These are phyloP conservation scores for Phylloscopus whistleri DNA, from an alignment of 2,113 vertebrate species.

Conservation along the genomic window DNA sequence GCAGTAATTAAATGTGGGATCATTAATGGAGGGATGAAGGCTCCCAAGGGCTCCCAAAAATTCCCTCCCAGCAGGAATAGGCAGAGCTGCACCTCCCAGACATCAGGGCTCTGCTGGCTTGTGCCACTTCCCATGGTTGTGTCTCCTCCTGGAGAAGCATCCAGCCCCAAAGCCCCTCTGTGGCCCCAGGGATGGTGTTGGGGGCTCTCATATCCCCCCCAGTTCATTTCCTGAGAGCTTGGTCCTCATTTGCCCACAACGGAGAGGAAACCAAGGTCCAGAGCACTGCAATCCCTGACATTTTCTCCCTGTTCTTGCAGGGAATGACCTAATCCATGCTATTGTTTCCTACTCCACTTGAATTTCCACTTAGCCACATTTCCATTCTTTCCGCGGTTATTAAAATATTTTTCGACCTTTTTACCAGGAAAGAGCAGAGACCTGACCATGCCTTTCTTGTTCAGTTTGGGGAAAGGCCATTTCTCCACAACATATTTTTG, in stretches of 20 bases:
- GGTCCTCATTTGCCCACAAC: background rate
- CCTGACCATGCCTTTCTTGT: background rate
- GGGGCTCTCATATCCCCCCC: background rate
- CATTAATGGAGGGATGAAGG: background rate
- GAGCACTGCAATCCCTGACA: background rate
- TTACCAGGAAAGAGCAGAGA: background rate
- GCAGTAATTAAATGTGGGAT: background rate
- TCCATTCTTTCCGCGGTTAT: background rate
- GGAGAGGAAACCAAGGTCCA: background rate
- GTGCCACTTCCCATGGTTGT: accelerated
- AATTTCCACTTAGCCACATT: conserved; percentile 13
- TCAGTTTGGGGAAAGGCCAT: background rate
- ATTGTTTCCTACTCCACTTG: conserved; percentile 38
- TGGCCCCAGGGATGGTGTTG: background rate
- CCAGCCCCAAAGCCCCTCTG: background rate
- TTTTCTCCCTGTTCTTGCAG: background rate
- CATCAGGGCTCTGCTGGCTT: background rate
- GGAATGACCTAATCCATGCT: conserved; percentile 6
- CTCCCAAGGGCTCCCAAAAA: accelerated
- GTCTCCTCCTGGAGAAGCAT: background rate
- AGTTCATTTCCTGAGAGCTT: background rate
- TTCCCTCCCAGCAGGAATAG: background rate
- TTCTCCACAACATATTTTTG: background rate
- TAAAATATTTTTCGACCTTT: conserved; percentile 19
- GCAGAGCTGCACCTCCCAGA: background rate